Base-by-base conservation (phyloP, 1,140 invertebrate species). In the Panonychus citri region DNA sequence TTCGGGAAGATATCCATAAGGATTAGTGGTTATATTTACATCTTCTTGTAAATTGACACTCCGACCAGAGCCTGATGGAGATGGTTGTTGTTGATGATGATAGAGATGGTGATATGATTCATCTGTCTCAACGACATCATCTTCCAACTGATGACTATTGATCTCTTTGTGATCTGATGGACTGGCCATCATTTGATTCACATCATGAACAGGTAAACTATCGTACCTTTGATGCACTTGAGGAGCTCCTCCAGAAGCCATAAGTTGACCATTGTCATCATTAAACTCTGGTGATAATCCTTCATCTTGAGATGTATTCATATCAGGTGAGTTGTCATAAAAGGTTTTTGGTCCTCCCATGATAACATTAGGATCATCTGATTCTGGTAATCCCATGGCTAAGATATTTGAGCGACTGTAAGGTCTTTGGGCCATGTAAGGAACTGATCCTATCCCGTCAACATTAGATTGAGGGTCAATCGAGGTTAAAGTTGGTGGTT, bases 321-420 rank as follows among this genome's bases (percentile, higher is more conserved):
- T 34, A 12, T 34, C 30, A 34, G 30, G 30, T 34, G 30, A 34
- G 17, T 46, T 46, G 42, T 19, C 17, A 17, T 46, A 19, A 10
- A 46, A 24, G 7, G 42, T 5, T n/a, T 40, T 40, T 40, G 39
- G n/a, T n/a, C 39, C 10, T 40, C n/a, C 39, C 10, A 40, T 10
- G n/a, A 10, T 12, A n/a, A n/a, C n/a, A n/a, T 40, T 10, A 40
- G 39, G 10, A 40, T 40, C n/a, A 46, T 10, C 24, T 5, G 17
- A 17, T 46, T 46, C 42, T 8, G 21, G 42, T 24, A 19, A 17
- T 24, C 42, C 54, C 57, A 58, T 58, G 21, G 57, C 57, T 19
- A 58, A n/a, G n/a, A 58, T 55, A 30, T 58, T 58, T 30, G 57
- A 58, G 5, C 57, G n/a, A 19, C 26, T 27, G 30, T 49, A 54